Conservation (phyloP, 2,888 invertebrate species). For the Blera fallax region DNA sequence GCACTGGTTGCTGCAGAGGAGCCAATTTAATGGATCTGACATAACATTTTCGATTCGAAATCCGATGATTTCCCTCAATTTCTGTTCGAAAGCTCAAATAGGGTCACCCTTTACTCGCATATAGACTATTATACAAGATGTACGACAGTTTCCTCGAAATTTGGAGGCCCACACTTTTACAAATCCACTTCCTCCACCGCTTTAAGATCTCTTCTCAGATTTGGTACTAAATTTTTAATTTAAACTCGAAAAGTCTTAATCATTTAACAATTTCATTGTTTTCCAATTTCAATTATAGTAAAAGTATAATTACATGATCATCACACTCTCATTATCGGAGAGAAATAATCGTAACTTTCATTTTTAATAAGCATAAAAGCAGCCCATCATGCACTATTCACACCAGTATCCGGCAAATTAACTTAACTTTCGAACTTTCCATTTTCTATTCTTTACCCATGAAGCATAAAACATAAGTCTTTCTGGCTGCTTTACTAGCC, state of each 20-base stretch:
- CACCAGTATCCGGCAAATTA: conserved; percentile 9
- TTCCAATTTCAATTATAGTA: background rate
- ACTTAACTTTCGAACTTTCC: conserved; percentile 45
- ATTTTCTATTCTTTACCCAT: conserved; percentile 14
- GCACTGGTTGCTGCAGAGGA: no score
- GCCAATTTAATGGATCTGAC: no score
- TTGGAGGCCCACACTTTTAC: no score
- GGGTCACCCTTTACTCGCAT: no score
- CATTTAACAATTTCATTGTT: background rate
- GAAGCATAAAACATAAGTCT: conserved; percentile 16
- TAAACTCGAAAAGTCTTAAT: no score
- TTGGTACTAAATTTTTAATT: no score
- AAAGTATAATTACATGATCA: conserved; percentile 9
- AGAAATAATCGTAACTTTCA: conserved; percentile 17
- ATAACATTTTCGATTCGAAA: no score
- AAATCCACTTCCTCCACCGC: background rate
- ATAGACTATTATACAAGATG: no score
- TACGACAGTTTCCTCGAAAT: no score
- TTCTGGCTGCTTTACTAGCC: background rate
- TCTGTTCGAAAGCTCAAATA: no score
- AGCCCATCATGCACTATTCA: background rate
- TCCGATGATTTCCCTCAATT: no score
- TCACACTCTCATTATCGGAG: conserved; percentile 2
- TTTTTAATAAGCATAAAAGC: conserved; percentile 21
- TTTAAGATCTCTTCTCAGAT: background rate